Conservation (phyloP, 2,113 vertebrate genomes). For the Rhinoderma darwinii region DNA sequence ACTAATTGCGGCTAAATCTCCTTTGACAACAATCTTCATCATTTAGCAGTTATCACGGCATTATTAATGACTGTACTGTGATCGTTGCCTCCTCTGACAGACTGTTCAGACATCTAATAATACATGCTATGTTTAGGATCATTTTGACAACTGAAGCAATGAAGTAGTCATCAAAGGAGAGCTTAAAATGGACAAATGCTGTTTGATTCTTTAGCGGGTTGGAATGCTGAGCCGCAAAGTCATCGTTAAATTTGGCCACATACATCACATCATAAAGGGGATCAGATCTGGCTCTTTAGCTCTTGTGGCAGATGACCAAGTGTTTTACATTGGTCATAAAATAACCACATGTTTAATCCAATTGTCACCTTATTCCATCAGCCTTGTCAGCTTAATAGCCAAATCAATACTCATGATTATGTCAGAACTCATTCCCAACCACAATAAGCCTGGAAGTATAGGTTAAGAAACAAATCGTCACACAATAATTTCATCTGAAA, state of each 20-base stretch:
- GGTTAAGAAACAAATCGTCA: not conserved
- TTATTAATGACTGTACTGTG: conserved; percentile 3
- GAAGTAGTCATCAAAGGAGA: not conserved
- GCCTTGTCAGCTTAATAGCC: not conserved
- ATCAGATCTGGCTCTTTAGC: not conserved
- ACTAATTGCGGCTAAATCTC: not conserved
- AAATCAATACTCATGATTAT: conserved; percentile 1
- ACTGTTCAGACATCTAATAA: not conserved
- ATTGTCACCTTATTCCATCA: not conserved
- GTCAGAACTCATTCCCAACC: conserved; percentile 1
- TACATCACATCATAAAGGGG: not conserved
- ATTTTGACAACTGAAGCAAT: conserved; percentile 19
- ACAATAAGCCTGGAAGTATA: not conserved
- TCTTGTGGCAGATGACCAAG: not conserved
- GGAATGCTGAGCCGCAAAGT: no score
- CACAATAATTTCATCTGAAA: not conserved
- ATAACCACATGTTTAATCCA: not conserved
- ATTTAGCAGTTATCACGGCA: not conserved
- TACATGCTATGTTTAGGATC: not conserved
- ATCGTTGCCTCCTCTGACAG: conserved; percentile 14
- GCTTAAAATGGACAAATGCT: not conserved
- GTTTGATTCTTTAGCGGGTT: not conserved
- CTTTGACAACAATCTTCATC: conserved; percentile 14
- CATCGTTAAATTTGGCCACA: no score
- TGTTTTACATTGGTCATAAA: not conserved